These are phyloP conservation scores for Pterostichus madidus DNA, from an alignment of 2,888 invertebrate genomes.

Conservation along the genomic window DNA sequence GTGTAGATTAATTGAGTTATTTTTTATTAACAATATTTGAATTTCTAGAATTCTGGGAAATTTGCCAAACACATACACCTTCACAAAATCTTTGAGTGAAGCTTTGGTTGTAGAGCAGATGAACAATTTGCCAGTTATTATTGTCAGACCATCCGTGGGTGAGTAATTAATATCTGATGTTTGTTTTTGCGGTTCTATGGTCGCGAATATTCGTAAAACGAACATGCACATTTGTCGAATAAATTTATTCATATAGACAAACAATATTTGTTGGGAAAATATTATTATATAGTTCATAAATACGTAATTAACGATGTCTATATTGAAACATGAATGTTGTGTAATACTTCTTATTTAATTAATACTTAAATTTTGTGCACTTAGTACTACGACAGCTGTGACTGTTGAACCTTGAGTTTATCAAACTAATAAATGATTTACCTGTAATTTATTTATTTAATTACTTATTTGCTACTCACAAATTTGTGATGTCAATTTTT, in stretches of 20 bases:
- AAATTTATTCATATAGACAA: background rate
- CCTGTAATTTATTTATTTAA: no score
- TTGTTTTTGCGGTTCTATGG: background rate
- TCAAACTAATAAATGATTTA: no score
- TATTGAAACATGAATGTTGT: background rate
- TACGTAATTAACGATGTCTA: background rate
- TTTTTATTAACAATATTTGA: background rate
- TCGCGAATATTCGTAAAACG: background rate
- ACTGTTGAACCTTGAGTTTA: no score
- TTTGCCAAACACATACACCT: slow-evolving; percentile 95
- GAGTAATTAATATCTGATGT: slow-evolving; percentile 70
- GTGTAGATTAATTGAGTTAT: no score
- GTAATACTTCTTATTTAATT: background rate
- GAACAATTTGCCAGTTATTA: slow-evolving; percentile 86
- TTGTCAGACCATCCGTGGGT: slow-evolving; percentile 93
- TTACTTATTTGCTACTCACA: no score
- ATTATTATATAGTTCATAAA: slow-evolving; percentile 5
- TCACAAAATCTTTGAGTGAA: slow-evolving; percentile 95
- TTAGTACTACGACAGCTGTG: no score
- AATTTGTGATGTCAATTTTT: no score
- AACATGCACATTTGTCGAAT: background rate
- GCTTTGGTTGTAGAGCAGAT: slow-evolving; percentile 89
- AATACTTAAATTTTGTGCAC: no score
- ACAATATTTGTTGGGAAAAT: background rate
- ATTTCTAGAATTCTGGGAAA: slow-evolving; percentile 83